A percentile compares a stretch with the other conserved stretches of the same genome.
phyloP scores from a whole-genome alignment of 35 echinoderm and acorn worm species.

The Amphiura filiformis region DNA sequence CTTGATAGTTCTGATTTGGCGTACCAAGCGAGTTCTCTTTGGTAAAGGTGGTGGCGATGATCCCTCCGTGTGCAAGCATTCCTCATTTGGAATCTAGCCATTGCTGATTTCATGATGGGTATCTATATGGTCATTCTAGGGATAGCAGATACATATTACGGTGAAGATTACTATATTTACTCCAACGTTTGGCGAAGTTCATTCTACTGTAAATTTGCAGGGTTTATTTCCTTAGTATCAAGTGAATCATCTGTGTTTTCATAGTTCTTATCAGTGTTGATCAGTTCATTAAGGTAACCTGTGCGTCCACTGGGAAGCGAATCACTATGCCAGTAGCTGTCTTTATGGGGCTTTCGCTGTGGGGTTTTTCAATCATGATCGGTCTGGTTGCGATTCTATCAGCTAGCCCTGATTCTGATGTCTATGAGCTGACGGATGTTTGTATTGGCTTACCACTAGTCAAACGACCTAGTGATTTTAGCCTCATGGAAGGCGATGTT shows the following conservation, averaged over 20 bases:
- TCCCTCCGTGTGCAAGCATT: not conserved
- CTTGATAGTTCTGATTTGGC: slow-evolving; percentile 41
- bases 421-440: slow-evolving; percentile 72
- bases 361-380: slow-evolving; percentile 31
- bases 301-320: slow-evolving; percentile 32
- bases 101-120: slow-evolving; percentile 84
- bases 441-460: slow-evolving; percentile 60
- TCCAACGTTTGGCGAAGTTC: slow-evolving; percentile 47
- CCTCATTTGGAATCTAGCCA: slow-evolving; percentile 63
- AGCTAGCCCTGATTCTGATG: slow-evolving; percentile 8
- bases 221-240: slow-evolving; percentile 68
- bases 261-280: slow-evolving; percentile 63
- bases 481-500: not conserved
- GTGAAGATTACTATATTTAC: slow-evolving; percentile 43
- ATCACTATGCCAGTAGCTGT: slow-evolving; percentile 22
- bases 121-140: slow-evolving; percentile 71
- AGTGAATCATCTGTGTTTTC: slow-evolving; percentile 73
- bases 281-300: slow-evolving; percentile 60
- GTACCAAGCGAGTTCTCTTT: not conserved
- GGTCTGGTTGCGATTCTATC: slow-evolving; percentile 35
- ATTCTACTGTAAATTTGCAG: slow-evolving; percentile 47
- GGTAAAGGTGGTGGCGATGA: not conserved
- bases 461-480: slow-evolving; percentile 21
- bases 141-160: slow-evolving; percentile 51
- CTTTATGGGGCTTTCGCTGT: slow-evolving; percentile 5